Conservation (phyloP, 2,797 vertebrate species). For the Oceanodroma leucorhoa region DNA sequence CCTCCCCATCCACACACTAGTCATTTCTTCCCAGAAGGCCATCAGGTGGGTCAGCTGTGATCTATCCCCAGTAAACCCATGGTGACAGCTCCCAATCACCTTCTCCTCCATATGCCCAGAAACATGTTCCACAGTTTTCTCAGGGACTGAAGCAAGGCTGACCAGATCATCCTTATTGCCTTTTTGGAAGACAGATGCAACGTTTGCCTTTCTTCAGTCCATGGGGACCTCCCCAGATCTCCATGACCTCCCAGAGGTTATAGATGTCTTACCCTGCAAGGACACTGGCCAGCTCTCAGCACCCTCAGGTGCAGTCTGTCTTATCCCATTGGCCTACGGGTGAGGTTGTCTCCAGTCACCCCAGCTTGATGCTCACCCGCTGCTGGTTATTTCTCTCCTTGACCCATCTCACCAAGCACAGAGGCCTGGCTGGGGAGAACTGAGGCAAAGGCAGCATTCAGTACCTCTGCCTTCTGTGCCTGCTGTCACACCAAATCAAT, state of each 20-base stretch:
- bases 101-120: not conserved
- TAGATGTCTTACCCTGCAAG: not conserved
- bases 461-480: not conserved
- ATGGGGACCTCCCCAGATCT: not conserved
- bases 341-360: not conserved
- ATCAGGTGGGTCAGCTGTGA: not conserved
- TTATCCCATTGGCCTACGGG: not conserved
- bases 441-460: not conserved
- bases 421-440: not conserved
- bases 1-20: not conserved
- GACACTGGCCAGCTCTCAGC: not conserved
- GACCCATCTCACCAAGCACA: not conserved
- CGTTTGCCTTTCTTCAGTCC: not conserved
- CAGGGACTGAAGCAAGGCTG: not conserved
- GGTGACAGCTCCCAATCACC: not conserved
- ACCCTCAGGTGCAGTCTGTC: not conserved
- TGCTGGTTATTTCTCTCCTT: not conserved
- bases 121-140: not conserved
- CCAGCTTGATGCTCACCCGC: not conserved
- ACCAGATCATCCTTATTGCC: not conserved
- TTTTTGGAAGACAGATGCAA: not conserved
- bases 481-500: not conserved
- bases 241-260: not conserved
- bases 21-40: not conserved
- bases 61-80: fast-evolving